Percentiles rank a stretch among this genome's conserved stretches.
Evolutionary conservation across 2,113 vertebrate genomes (phyloP).

Genomic region (Mirounga angustirostris): DNA sequence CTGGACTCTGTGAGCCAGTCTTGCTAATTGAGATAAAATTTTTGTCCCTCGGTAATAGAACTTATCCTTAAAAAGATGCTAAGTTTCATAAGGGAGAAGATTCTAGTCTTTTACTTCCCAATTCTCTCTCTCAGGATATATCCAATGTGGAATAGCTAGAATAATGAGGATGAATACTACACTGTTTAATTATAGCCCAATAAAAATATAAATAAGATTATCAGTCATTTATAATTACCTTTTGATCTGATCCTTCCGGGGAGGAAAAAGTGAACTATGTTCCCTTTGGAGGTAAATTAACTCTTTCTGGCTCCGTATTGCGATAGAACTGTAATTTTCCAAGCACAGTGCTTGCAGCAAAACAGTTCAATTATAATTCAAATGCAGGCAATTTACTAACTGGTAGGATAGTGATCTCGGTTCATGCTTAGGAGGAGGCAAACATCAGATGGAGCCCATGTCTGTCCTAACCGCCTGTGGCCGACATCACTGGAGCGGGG

Average conservation of each 20-base stretch:
- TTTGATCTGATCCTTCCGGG: conserved; percentile 76
- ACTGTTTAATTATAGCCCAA: conserved; percentile 74
- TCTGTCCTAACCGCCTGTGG: not conserved
- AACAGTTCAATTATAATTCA: conserved; percentile 72
- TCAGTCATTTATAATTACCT: conserved; percentile 78
- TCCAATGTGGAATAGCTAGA: conserved; percentile 39
- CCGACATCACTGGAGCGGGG: not conserved
- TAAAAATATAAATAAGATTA: conserved; percentile 79
- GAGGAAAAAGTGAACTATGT: conserved; percentile 66
- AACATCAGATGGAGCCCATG: conserved; percentile 37
- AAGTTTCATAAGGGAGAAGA: conserved; percentile 36
- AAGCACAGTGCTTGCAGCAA: conserved; percentile 59
- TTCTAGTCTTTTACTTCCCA: conserved; percentile 5
- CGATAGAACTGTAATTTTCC: conserved; percentile 60
- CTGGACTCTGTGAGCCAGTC: not conserved
- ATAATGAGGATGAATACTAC: conserved; percentile 66
- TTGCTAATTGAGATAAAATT: not conserved
- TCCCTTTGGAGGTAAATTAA: conserved; percentile 72
- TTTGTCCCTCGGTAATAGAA: not conserved
- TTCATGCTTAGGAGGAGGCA: conserved; percentile 53
- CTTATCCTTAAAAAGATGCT: not conserved
- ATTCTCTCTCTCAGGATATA: conserved; percentile 44
- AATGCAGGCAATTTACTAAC: conserved; percentile 56
- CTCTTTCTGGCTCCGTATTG: conserved; percentile 61
- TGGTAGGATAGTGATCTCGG: not conserved